Evolutionary conservation across 1,140 invertebrate species (phyloP).

Genomic region (Drosophila subpulchrella): DNA sequence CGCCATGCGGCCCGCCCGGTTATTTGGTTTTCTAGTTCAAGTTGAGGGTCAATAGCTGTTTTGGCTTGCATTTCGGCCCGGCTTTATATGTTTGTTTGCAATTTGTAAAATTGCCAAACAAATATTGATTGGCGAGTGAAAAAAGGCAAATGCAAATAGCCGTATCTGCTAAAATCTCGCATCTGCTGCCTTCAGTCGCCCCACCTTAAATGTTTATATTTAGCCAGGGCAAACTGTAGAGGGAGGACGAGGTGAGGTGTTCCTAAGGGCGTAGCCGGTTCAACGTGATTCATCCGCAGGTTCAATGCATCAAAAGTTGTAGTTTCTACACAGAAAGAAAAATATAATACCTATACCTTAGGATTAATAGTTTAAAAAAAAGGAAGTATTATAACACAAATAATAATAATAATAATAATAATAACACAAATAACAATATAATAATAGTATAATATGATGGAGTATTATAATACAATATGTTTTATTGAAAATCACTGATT

Average conservation of each 20-base stretch:
- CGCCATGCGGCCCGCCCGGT: constrained; percentile 57
- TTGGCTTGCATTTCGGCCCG: constrained; percentile 65
- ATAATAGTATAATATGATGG: no score
- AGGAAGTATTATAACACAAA: no score
- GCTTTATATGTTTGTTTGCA: constrained; percentile 66
- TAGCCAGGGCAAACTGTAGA: constrained; percentile 13
- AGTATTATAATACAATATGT: neutral
- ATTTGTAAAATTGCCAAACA: constrained; percentile 78
- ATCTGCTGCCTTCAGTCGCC: constrained; percentile 9
- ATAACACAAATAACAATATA: no score
- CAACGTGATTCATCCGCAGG: constrained; percentile 52
- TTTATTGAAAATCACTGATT: neutral
- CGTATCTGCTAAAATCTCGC: constrained; percentile 39
- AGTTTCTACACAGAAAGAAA: constrained; percentile 11
- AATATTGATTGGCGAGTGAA: constrained; percentile 61
- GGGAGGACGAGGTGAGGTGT: neutral
- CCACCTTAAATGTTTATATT: constrained; percentile 30
- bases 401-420: no score
- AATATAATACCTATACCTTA: neutral
- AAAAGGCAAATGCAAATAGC: constrained; percentile 46
- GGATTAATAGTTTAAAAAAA: no score
- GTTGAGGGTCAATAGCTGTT: constrained; percentile 81
- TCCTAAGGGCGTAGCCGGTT: constrained; percentile 49
- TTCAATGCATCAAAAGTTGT: constrained; percentile 51
- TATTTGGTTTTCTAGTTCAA: constrained; percentile 82